A percentile compares a stretch with the other conserved stretches of the same genome.
These are phyloP conservation scores for Pegoplata infirma DNA, from an alignment of 2,888 invertebrate species.

Conservation along the genomic window DNA sequence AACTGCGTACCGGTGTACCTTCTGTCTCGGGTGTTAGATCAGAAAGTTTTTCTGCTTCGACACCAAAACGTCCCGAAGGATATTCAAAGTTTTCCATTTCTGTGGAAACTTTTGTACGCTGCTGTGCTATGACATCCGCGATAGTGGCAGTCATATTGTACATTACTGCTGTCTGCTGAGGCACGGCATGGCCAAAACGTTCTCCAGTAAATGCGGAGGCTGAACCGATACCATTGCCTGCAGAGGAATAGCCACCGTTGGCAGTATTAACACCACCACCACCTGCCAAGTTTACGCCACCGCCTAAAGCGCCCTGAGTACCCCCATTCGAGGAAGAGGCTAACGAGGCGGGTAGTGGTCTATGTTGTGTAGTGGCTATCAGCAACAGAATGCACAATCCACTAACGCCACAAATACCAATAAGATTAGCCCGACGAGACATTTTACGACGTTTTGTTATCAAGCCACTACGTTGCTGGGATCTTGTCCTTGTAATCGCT, in stretches of 20 bases:
- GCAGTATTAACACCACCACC: slow-evolving; percentile 41
- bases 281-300: slow-evolving; percentile 36
- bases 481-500: slow-evolving; percentile 67
- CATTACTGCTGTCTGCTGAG: slow-evolving; percentile 62
- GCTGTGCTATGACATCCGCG: slow-evolving; percentile 80
- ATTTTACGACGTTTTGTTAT: slow-evolving; percentile 74
- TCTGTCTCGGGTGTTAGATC: slow-evolving; percentile 83
- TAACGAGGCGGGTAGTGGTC: slow-evolving; percentile 72
- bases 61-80: slow-evolving; percentile 80
- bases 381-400: slow-evolving; percentile 77
- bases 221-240: slow-evolving; percentile 63
- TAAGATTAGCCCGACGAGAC: slow-evolving; percentile 77
- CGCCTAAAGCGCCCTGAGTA: slow-evolving; percentile 55
- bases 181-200: slow-evolving; percentile 62
- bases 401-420: slow-evolving; percentile 78
- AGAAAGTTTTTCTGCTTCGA: slow-evolving; percentile 81
- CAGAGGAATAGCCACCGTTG: slow-evolving; percentile 57
- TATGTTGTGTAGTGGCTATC: slow-evolving; percentile 78
- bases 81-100: slow-evolving; percentile 83
- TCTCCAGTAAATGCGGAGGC: slow-evolving; percentile 63
- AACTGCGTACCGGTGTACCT: slow-evolving; percentile 86
- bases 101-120: slow-evolving; percentile 79
- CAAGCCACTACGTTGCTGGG: slow-evolving; percentile 71
- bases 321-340: slow-evolving; percentile 63
- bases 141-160: slow-evolving; percentile 79